These are phyloP conservation scores for Clarias platycephalus DNA, from an alignment of 2,797 vertebrate species.

Conservation along the genomic window DNA sequence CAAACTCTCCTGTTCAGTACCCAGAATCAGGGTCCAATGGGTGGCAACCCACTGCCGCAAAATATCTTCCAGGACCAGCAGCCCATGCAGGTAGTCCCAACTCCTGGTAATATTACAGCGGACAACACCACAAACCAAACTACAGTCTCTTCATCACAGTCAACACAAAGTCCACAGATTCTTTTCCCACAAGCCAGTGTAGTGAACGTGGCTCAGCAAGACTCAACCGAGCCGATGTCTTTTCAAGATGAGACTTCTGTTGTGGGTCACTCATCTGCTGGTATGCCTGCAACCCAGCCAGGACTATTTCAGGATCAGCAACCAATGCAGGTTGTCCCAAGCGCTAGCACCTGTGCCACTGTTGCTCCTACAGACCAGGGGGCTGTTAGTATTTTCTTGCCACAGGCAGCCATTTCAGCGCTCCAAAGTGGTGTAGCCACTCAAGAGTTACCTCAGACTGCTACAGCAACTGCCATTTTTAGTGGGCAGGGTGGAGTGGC, in stretches of 20 bases:
- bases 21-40: constrained; percentile 76
- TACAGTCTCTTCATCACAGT: constrained; percentile 66
- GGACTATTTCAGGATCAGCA: constrained; percentile 79
- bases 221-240: constrained; percentile 78
- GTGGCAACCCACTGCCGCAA: constrained; percentile 68
- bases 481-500: constrained; percentile 84
- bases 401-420: constrained; percentile 87
- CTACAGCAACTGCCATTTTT: constrained; percentile 80
- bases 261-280: constrained; percentile 68
- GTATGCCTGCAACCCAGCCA: constrained; percentile 73
- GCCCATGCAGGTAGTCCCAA: constrained; percentile 91
- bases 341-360: constrained; percentile 80
- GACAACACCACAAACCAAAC: constrained; percentile 63
- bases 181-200: constrained; percentile 77
- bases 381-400: constrained; percentile 87
- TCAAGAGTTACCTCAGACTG: constrained; percentile 83
- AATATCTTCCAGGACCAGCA: constrained; percentile 93
- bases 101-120: constrained; percentile 76
- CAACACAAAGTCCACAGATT: constrained; percentile 76
- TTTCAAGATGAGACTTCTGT: constrained; percentile 78
- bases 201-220: constrained; percentile 73
- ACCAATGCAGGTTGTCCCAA: constrained; percentile 81
- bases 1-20: constrained; percentile 78
- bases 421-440: constrained; percentile 85
- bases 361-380: constrained; percentile 67